Base-by-base conservation (phyloP, 53 echinoderm and acorn worm genomes). In the Zoroaster sp. region DNA sequence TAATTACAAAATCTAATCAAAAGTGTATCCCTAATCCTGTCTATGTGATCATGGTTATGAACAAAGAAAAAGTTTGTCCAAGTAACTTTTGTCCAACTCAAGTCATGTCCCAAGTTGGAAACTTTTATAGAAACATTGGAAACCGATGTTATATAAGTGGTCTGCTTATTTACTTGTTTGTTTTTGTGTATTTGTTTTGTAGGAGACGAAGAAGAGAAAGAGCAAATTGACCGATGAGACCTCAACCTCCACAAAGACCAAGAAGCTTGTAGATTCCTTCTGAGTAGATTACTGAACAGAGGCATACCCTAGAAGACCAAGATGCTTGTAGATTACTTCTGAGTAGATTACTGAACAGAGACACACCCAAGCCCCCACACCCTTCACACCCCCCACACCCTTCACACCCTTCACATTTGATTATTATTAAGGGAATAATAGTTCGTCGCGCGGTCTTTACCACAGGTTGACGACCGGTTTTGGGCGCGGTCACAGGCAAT, bases 161-260 rank as follows among this genome's bases (percentile, higher is more conserved):
- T 47, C 14, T 8, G 49, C 8, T 47, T 47, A 47, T 47, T 14
- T 47, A 10, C 59, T n/a, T 5, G 4, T 5, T 5, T 38, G 4
- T 11, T 23, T 4, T 73, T 35, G 28, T n/a, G 17, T 1, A 37
- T 40, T 72, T 72, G 2, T 9, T 21, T 40, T 54, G 34, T 54
- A 78, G 78, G 59, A 3, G 37, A 54, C 18, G n/a, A 35, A 32
- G 6, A 78, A 78, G 52, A 78, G 78, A 51, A 53, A 55, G 78
- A 55, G 53, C 54, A 51, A 78, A 33, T 53, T 35, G 10, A 6
- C 78, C 3, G 78, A 45, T 0, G 0, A 30, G 28, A 41, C 78
- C 0, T 34, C 53, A n/a, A 11, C 59, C 13, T 51, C 53, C 18
- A 78, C 52, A 35, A 78, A 54, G 11, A n/a, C 78, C 78, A 78